Percentiles rank a stretch among this genome's conserved stretches.
phyloP scores from a whole-genome alignment of 2,113 vertebrate genomes.

The Epinephelus lanceolatus region DNA sequence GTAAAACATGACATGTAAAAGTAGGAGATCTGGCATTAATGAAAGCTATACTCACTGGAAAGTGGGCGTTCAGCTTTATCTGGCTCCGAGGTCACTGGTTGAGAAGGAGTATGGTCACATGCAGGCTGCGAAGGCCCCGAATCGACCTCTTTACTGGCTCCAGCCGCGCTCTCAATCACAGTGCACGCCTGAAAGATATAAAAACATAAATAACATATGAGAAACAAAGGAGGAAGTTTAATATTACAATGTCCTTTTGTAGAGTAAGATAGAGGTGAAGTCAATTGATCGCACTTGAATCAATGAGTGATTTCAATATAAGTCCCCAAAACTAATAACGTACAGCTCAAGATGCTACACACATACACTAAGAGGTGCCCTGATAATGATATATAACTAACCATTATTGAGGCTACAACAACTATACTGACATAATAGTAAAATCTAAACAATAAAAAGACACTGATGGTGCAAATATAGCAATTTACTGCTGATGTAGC shows the following conservation, averaged over 20 bases:
- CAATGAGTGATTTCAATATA: conserved; percentile 1
- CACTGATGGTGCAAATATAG: conserved; percentile 54
- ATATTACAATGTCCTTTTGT: neutral
- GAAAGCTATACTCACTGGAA: conserved; percentile 79
- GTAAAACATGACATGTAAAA: neutral
- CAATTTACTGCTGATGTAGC: conserved; percentile 65
- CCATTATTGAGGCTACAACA: neutral
- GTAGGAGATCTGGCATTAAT: neutral
- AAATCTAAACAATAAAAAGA: conserved; percentile 23
- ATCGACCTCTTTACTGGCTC: conserved; percentile 68
- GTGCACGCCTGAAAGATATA: conserved; percentile 69
- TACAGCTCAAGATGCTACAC: neutral
- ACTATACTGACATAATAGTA: conserved; percentile 11
- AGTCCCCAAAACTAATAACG: neutral
- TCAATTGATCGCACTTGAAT: neutral
- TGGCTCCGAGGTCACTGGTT: conserved; percentile 62
- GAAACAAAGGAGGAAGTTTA: neutral
- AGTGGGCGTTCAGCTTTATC: conserved; percentile 71
- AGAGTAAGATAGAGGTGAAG: neutral
- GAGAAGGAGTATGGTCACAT: conserved; percentile 57
- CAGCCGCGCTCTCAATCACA: conserved; percentile 56
- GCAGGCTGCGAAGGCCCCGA: conserved; percentile 50
- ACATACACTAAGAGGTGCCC: neutral
- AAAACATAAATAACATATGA: conserved; percentile 24
- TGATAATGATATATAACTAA: neutral